Evolutionary conservation across 2,113 vertebrate species (phyloP).

Genomic region (Poeciliopsis occidentalis): DNA sequence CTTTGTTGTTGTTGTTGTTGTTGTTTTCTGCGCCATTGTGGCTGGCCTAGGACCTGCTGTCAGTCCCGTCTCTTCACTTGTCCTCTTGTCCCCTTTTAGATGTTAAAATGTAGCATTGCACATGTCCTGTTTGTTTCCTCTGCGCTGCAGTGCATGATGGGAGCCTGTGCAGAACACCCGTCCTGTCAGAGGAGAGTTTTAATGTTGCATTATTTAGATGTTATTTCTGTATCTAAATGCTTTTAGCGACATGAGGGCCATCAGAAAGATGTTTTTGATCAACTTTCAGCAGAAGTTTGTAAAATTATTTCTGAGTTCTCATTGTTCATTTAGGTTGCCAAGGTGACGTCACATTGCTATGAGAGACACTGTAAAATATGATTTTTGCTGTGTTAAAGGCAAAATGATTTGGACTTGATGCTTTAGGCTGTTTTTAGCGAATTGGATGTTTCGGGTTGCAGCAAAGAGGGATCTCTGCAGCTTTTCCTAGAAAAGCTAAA

Average conservation of each 20-base stretch:
- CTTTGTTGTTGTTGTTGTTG: too few species aligned
- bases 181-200: constrained; percentile 9
- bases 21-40: constrained; percentile 11
- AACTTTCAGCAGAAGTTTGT: not conserved
- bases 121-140: constrained; percentile 55
- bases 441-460: too few species aligned
- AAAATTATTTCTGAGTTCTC: not conserved
- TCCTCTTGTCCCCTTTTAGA: constrained; percentile 51
- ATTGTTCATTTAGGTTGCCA: too few species aligned
- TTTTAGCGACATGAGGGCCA: too few species aligned
- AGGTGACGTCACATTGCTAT: too few species aligned
- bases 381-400: too few species aligned
- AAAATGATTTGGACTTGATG: too few species aligned
- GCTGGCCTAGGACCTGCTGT: constrained; percentile 45
- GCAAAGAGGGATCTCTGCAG: too few species aligned
- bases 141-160: constrained; percentile 58
- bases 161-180: constrained; percentile 18
- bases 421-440: too few species aligned
- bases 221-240: not conserved
- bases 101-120: constrained; percentile 42
- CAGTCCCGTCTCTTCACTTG: constrained; percentile 53
- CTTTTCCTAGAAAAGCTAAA: too few species aligned
- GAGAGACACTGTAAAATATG: too few species aligned
- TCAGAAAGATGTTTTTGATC: not conserved
- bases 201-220: not conserved